Evolutionary conservation across 2,113 vertebrate genomes (phyloP), one percentile per base, ranked within the genome.

Genomic region (Deroptyus accipitrinus): DNA sequence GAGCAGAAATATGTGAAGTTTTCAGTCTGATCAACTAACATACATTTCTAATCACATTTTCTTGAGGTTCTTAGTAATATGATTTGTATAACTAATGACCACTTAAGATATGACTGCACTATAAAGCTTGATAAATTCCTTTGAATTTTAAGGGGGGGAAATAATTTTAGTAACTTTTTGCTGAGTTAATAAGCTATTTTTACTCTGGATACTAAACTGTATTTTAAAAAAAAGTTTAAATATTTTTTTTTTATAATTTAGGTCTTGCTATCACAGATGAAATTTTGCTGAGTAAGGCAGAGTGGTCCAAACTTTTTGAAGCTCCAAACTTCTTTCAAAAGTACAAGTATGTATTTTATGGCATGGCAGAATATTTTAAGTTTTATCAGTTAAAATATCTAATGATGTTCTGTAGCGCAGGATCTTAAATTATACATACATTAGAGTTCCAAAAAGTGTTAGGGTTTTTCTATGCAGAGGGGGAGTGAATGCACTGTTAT

Each of bases 301-400:
- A 99, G 94, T 99, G 99, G 99, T 98, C 98, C 97, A 99, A 99
- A 98, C 98, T 99, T 97, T 99, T 99, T 98, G 98, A 99, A 98
- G 98, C 98, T 97, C 98, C 98, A 97, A 98, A 99, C 98, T 99
- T 99, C 98, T 99, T 99, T 99, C 98, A 98, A 76, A 99, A 99
- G 98, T 99, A 99, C 98, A 98, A 99, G 99, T 99, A 99, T 98
- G 99, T 99, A 99, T 98, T 98, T 98, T 97, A 97, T 97, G 97
- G 98, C 98, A 98, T 98, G 98, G 97, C 46, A 96, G 96, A 97
- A 95, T 98, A 92, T 95, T 97, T 96, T 91, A 96, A 97, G 94
- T 97, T 79, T 95, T 90, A 88, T 85, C 90, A 94, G 77, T 92
- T 94, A 85, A 80, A 96, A 49, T 96, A 95, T 41, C 44, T 95